These are phyloP conservation scores for Podarcis cretensis DNA, from an alignment of 2,113 vertebrate genomes.

Conservation along the genomic window DNA sequence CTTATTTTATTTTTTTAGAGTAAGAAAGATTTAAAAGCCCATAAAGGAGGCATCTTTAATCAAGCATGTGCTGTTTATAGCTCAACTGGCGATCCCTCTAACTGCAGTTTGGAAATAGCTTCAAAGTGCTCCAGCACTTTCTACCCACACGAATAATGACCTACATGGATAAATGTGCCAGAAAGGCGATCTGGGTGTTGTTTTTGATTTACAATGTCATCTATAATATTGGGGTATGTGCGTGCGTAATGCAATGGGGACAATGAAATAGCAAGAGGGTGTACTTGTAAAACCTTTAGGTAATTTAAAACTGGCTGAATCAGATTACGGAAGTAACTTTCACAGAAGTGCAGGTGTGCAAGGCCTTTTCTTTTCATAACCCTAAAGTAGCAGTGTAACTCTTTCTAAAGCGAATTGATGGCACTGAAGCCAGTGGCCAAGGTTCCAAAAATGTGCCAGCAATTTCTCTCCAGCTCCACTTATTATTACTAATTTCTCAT, in stretches of 20 bases:
- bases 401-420: neutral
- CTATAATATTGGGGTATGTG: slow-evolving; percentile 36
- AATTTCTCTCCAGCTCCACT: too few relatives aligned
- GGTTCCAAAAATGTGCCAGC: too few relatives aligned
- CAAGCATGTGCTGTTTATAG: slow-evolving; percentile 40
- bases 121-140: slow-evolving; percentile 23
- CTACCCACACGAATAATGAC: slow-evolving; percentile 39
- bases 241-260: neutral
- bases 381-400: neutral
- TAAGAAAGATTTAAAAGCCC: slow-evolving; percentile 31
- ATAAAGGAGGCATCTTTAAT: slow-evolving; percentile 51
- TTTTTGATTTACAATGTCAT: slow-evolving; percentile 56
- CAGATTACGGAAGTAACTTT: slow-evolving; percentile 2
- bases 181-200: slow-evolving; percentile 46
- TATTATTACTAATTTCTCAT: neutral
- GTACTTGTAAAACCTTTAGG: slow-evolving; percentile 27
- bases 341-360: neutral
- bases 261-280: slow-evolving; percentile 30
- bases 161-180: slow-evolving; percentile 48
- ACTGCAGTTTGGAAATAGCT: slow-evolving; percentile 38
- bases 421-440: too few relatives aligned
- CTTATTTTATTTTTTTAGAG: slow-evolving; percentile 28
- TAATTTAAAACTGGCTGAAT: slow-evolving; percentile 53
- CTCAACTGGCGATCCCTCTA: slow-evolving; percentile 41
- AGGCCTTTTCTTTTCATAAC: neutral